Conservation (phyloP, 2,797 vertebrate species). For the Eulemur mongoz region DNA sequence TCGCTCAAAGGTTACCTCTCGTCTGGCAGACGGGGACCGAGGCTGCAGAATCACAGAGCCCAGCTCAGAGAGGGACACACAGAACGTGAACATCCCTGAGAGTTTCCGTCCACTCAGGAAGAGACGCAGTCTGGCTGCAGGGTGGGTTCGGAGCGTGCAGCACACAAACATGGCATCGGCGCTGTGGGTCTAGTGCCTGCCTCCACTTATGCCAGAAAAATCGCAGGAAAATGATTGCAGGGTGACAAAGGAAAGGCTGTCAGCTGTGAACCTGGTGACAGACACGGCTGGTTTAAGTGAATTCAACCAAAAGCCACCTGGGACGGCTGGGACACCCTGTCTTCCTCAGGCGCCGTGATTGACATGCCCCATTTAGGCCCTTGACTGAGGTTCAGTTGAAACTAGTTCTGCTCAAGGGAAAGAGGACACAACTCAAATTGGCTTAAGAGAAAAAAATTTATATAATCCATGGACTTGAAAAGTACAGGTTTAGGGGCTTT, state of each 20-base stretch:
- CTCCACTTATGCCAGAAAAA: conserved; percentile 51
- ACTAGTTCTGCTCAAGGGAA: conserved; percentile 19
- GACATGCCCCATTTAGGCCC: background rate
- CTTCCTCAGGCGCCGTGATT: background rate
- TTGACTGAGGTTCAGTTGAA: background rate
- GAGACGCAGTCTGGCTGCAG: conserved; percentile 9
- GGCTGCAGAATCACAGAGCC: conserved; percentile 4
- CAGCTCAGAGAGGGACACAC: background rate
- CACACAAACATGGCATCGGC: background rate
- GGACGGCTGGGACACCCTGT: background rate
- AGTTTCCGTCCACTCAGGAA: background rate
- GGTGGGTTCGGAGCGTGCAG: background rate
- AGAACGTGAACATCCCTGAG: conserved; percentile 27
- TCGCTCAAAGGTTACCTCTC: conserved; percentile 74
- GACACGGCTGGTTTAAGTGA: background rate
- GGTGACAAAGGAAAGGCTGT: background rate
- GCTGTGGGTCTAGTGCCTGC: conserved; percentile 7
- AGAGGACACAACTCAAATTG: background rate
- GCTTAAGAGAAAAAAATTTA: background rate
- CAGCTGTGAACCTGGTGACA: background rate
- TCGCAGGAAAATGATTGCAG: conserved; percentile 19
- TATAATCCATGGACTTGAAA: background rate
- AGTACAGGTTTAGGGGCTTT: background rate
- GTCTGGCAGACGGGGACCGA: conserved; percentile 44
- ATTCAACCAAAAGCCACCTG: background rate